Percentiles rank a stretch among this genome's conserved stretches.
Evolutionary conservation across 2,888 invertebrate genomes (phyloP).

Genomic region (Tuta absoluta): DNA sequence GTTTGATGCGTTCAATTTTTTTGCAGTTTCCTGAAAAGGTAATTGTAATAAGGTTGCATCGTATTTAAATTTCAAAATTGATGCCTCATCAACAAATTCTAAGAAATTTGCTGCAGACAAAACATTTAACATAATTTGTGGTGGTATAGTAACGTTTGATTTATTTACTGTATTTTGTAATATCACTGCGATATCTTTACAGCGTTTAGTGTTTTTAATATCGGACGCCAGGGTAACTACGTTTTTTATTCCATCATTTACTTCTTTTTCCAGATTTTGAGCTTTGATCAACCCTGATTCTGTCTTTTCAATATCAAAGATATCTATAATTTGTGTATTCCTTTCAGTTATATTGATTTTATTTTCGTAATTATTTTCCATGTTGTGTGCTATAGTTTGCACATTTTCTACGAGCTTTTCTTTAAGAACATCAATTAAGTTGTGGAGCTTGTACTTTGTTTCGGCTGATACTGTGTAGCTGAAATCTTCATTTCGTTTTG

Average conservation of each 20-base stretch:
- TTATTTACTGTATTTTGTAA: not conserved
- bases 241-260: not conserved
- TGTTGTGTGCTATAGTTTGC: not conserved
- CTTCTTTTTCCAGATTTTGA: not conserved
- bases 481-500: not conserved
- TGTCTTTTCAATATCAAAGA: not conserved
- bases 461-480: conserved; percentile 9
- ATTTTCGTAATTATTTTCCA: not conserved
- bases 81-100: no score
- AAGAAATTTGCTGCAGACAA: no score
- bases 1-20: not conserved
- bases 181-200: no score
- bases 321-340: not conserved
- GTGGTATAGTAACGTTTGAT: no score
- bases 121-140: no score
- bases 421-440: not conserved
- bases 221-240: not conserved
- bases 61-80: not conserved
- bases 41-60: not conserved
- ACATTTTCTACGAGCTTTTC: no score
- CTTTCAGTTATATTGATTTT: not conserved
- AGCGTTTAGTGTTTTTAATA: not conserved
- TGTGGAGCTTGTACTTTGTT: not conserved
- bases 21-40: not conserved
- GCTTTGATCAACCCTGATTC: not conserved